Percentiles rank a stretch among this genome's conserved stretches.
Evolutionary conservation across 1,140 invertebrate species (phyloP).

Genomic region (Drosophila pseudoobscura): DNA sequence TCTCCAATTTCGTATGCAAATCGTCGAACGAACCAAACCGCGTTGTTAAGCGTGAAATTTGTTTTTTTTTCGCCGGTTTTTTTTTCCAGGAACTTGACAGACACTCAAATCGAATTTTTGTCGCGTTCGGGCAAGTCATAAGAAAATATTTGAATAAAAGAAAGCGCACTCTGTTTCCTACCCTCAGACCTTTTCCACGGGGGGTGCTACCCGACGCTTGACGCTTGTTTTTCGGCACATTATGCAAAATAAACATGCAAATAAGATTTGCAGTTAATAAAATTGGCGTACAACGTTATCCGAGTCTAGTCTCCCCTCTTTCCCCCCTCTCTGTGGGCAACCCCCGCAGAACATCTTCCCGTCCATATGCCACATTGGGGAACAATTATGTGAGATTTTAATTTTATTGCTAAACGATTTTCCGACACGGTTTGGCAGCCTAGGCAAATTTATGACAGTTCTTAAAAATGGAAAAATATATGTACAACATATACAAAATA

Average conservation of each 20-base stretch:
- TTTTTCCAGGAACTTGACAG: slow-evolving; percentile 49
- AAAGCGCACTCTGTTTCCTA: slow-evolving; percentile 21
- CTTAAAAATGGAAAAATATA: background rate
- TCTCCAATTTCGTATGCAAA: slow-evolving; percentile 79
- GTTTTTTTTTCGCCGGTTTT: slow-evolving; percentile 58
- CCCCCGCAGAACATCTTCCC: slow-evolving; percentile 23
- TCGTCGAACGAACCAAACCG: slow-evolving; percentile 60
- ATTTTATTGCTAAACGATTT: slow-evolving; percentile 77
- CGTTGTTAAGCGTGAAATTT: slow-evolving; percentile 82
- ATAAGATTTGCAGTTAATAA: slow-evolving; percentile 82
- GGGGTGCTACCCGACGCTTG: slow-evolving; percentile 34
- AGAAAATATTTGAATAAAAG: slow-evolving; percentile 80
- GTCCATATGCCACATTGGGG: slow-evolving; percentile 76
- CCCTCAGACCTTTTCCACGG: slow-evolving; percentile 23
- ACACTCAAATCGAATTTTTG: slow-evolving; percentile 79
- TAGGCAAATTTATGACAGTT: slow-evolving; percentile 2
- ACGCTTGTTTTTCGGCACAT: slow-evolving; percentile 70
- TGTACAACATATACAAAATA: background rate
- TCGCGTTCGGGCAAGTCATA: slow-evolving; percentile 60
- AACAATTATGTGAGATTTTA: slow-evolving; percentile 76
- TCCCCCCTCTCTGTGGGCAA: slow-evolving; percentile 1
- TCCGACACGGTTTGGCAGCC: slow-evolving; percentile 25
- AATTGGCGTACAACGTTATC: slow-evolving; percentile 73
- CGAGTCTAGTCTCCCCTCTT: slow-evolving; percentile 2
- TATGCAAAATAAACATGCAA: slow-evolving; percentile 83